A percentile compares a stretch with the other conserved stretches of the same genome.
Evolutionary conservation across 1,140 invertebrate species (phyloP).

Genomic region (Acromyrmex charruanus): DNA sequence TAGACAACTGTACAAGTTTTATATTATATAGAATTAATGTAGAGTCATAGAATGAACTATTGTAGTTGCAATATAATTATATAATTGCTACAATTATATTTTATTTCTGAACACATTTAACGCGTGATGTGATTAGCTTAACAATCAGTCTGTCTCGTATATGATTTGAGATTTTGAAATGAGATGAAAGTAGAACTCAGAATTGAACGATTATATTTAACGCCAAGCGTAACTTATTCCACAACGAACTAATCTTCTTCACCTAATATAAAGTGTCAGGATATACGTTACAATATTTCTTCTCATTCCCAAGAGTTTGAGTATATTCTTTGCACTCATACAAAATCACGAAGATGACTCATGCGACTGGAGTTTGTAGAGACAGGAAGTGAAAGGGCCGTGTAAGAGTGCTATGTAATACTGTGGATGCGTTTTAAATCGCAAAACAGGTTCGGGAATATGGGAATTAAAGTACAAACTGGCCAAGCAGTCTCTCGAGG

Average conservation of each 20-base stretch:
- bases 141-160: background rate
- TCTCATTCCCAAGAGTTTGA: background rate
- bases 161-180: background rate
- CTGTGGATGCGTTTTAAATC: slow-evolving; percentile 17
- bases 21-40: no score
- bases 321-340: background rate
- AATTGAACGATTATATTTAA: background rate
- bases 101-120: no score
- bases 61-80: no score
- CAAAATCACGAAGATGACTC: slow-evolving; percentile 13
- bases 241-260: background rate
- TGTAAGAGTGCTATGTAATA: slow-evolving; percentile 24
- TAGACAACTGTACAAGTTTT: no score
- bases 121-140: background rate
- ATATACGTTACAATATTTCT: background rate
- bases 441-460: slow-evolving; percentile 32
- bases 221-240: background rate
- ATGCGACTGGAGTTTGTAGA: background rate
- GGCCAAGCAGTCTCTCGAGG: slow-evolving; percentile 6
- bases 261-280: background rate
- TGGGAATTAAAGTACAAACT: slow-evolving; percentile 16
- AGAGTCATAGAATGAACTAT: no score
- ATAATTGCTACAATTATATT: no score
- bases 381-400: background rate
- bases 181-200: background rate